phyloP scores from a whole-genome alignment of 2,888 invertebrate genomes.

The Lissonota sp. region DNA sequence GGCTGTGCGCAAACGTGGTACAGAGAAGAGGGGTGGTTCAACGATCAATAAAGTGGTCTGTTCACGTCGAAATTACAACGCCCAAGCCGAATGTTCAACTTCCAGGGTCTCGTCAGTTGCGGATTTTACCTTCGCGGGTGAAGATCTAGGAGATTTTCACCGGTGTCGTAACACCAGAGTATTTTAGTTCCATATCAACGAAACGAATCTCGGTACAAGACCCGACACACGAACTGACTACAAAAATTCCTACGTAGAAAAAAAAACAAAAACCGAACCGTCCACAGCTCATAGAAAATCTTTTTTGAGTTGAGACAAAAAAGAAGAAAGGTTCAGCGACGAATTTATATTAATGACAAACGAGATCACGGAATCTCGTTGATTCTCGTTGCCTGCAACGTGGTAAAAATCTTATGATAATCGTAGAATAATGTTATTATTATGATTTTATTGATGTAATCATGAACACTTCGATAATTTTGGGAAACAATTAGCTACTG shows the following conservation, averaged over 20 bases:
- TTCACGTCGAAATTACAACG: conserved; percentile 24
- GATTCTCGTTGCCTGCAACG: no score
- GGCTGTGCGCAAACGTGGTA: conserved; percentile 42
- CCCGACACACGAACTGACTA: no score
- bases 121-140: conserved; percentile 48
- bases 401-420: background rate
- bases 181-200: no score
- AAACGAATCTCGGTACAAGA: no score
- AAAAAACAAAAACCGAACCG: no score
- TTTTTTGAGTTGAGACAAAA: no score
- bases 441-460: background rate
- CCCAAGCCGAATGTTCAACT: conserved; percentile 19
- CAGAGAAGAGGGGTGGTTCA: conserved; percentile 14
- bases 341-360: no score
- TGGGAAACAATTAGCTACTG: background rate
- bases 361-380: no score
- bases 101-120: conserved; percentile 36
- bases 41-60: conserved; percentile 49
- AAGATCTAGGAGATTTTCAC: background rate
- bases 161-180: background rate
- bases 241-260: no score
- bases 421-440: background rate
- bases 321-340: no score
- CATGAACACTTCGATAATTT: background rate
- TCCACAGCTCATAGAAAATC: no score